Conservation (phyloP, 2,888 invertebrate species). For the Eumacrocentrus americanus region DNA sequence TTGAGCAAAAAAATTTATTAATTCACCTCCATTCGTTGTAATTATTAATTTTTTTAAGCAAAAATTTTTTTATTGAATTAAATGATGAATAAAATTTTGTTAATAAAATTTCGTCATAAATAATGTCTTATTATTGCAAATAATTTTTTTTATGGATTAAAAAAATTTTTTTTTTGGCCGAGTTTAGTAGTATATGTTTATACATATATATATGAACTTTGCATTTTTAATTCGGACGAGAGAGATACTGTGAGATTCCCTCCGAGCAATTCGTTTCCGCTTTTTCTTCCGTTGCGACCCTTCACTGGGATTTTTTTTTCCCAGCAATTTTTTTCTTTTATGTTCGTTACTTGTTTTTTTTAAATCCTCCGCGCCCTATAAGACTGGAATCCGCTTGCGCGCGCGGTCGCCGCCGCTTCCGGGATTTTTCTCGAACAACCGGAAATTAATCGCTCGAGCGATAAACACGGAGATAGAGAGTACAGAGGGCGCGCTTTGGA, state of each 20-base stretch:
- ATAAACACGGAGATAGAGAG: conserved; percentile 28
- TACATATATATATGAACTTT: too few relatives aligned
- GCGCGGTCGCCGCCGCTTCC: conserved; percentile 12
- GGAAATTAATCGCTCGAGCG: conserved; percentile 30
- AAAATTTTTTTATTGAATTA: too few relatives aligned
- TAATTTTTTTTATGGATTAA: too few relatives aligned
- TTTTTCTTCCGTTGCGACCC: conserved; percentile 33
- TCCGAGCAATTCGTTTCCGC: conserved; percentile 31
- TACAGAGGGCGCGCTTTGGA: conserved; percentile 14
- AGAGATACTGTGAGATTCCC: conserved; percentile 8
- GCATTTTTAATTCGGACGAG: conserved; percentile 43
- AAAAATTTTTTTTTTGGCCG: too few relatives aligned
- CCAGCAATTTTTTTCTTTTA: background rate
- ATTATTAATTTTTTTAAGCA: too few relatives aligned
- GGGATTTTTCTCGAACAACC: conserved; percentile 28
- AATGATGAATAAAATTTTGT: too few relatives aligned
- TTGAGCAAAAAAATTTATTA: too few relatives aligned
- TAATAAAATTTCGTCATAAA: too few relatives aligned
- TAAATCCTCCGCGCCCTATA: background rate
- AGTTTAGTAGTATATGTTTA: too few relatives aligned
- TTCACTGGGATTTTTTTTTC: background rate
- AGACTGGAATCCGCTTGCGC: conserved; percentile 27
- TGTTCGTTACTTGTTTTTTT: conserved; percentile 16
- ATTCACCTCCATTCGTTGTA: background rate
- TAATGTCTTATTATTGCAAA: too few relatives aligned